Percentiles rank a stretch among this genome's conserved stretches.
Conservation (phyloP, 64 coral and sea anemone species). For the Pocillopora verrucosa region DNA sequence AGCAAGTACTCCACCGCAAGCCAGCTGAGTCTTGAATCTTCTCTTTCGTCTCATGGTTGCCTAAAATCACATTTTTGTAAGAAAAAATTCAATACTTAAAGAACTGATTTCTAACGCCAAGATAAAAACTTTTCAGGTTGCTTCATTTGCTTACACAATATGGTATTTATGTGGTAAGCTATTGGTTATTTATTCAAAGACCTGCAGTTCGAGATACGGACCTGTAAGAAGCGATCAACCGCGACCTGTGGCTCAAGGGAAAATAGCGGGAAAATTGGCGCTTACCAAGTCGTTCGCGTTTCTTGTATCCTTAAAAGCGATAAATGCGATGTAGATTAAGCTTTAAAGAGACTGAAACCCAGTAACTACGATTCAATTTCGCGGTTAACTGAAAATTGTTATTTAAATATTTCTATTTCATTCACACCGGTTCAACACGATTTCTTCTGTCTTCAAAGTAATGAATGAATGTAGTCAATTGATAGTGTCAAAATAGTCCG, state of each 20-base stretch:
- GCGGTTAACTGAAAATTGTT: no score
- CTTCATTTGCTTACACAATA: constrained; percentile 45
- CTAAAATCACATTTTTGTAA: neutral
- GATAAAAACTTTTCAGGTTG: neutral
- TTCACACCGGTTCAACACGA: no score
- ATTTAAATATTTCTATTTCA: no score
- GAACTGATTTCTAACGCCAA: neutral
- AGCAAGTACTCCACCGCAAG: neutral
- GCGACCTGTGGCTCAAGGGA: neutral
- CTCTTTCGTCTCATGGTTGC: constrained; percentile 10
- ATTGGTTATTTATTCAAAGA: constrained; percentile 44
- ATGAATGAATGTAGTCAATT: no score
- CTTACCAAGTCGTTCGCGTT: neutral
- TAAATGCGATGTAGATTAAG: neutral
- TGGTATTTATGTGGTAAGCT: constrained; percentile 22
- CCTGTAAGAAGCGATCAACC: constrained; percentile 23
- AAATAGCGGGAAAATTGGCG: neutral
- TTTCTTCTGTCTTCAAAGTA: no score
- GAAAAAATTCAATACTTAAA: neutral
- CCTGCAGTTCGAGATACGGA: neutral
- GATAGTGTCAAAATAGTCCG: no score
- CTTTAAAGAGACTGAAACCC: neutral
- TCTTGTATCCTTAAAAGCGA: neutral
- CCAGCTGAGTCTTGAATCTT: constrained; percentile 1
- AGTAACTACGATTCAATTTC: no score